These are phyloP conservation scores for Micrastur ruficollis DNA, from an alignment of 2,797 vertebrate species.

Conservation along the genomic window DNA sequence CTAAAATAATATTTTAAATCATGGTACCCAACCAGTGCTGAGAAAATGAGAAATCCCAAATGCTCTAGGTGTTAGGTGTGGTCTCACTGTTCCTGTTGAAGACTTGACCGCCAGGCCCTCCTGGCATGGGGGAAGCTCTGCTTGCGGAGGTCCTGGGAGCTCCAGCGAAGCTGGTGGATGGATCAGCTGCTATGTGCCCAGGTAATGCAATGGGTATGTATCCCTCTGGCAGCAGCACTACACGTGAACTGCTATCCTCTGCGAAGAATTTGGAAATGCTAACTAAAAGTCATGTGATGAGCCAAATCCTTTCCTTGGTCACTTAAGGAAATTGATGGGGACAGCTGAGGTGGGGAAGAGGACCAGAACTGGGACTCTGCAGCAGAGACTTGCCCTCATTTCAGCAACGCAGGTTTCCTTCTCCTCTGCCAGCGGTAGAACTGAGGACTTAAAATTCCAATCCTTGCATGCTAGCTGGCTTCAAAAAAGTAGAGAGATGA, in stretches of 20 bases:
- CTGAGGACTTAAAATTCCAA: conserved; percentile 70
- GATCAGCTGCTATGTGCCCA: not conserved
- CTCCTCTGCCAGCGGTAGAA: conserved; percentile 10
- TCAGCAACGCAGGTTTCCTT: not conserved
- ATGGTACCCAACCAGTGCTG: not conserved
- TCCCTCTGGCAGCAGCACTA: not conserved
- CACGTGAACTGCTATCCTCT: not conserved
- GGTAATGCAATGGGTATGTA: not conserved
- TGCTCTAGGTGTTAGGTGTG: not conserved
- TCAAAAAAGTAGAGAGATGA: conserved; percentile 88
- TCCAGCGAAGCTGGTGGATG: not conserved
- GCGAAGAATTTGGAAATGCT: not conserved
- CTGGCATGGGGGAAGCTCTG: not conserved
- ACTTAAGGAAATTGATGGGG: not conserved
- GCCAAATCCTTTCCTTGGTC: not conserved
- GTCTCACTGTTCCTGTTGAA: not conserved
- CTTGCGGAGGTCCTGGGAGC: not conserved
- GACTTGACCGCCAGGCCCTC: not conserved
- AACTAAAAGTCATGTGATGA: not conserved
- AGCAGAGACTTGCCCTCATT: not conserved
- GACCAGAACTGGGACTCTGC: not conserved
- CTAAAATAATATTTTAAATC: not conserved
- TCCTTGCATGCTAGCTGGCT: conserved; percentile 78
- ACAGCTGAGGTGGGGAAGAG: not conserved
- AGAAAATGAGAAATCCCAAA: conserved; percentile 16